These are phyloP conservation scores for Pinna nobilis DNA, from an alignment of 1,140 invertebrate species.

Conservation along the genomic window DNA sequence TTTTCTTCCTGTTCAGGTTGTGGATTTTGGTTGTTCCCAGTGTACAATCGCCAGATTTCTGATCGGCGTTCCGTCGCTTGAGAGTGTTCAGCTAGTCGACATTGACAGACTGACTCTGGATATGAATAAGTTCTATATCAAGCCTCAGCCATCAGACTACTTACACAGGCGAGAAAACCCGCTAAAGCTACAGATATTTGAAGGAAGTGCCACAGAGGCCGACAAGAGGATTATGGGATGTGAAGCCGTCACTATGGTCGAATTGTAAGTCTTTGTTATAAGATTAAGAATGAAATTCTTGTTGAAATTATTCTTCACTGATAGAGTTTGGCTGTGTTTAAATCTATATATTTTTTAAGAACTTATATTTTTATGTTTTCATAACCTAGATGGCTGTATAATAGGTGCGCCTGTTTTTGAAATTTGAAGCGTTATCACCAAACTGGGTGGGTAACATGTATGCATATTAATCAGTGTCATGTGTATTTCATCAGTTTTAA, in stretches of 20 bases:
- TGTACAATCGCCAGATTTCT: constrained; percentile 83
- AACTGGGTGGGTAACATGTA: too few relatives aligned
- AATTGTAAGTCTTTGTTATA: constrained; percentile 81
- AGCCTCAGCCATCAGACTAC: constrained; percentile 58
- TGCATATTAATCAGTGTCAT: too few relatives aligned
- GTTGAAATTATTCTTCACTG: background rate
- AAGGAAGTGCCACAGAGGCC: constrained; percentile 80
- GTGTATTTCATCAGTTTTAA: too few relatives aligned
- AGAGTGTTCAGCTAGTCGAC: constrained; percentile 81
- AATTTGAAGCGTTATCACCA: background rate
- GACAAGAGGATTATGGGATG: constrained; percentile 78
- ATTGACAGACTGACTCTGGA: constrained; percentile 78
- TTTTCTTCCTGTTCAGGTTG: constrained; percentile 77
- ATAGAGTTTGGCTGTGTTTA: background rate
- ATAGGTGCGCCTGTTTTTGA: background rate
- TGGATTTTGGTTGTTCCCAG: constrained; percentile 90
- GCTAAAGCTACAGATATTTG: constrained; percentile 74
- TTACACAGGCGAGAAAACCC: constrained; percentile 54
- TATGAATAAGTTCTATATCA: constrained; percentile 41
- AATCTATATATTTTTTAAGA: background rate
- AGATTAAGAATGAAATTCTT: background rate
- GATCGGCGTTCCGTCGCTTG: constrained; percentile 78
- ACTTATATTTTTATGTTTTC: background rate
- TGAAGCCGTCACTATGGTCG: constrained; percentile 85
- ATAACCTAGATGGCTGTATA: too few relatives aligned